Percentiles rank a stretch among this genome's conserved stretches.
Evolutionary conservation across 1,140 invertebrate species (phyloP).

Genomic region (Lepidurus arcticus): DNA sequence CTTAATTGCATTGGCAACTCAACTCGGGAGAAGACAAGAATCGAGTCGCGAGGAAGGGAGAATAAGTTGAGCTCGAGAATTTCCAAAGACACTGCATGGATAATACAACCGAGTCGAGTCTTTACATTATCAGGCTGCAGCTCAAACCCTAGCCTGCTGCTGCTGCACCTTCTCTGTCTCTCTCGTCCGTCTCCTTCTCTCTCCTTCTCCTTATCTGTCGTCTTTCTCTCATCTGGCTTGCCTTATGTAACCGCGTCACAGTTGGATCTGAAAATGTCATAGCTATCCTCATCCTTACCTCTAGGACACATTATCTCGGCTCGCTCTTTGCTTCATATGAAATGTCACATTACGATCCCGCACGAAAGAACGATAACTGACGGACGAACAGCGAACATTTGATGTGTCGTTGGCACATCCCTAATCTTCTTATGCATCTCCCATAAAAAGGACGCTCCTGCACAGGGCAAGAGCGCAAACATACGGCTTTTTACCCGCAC

Average conservation of each 20-base stretch:
- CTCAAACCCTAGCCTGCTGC: background rate
- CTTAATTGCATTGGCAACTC: slow-evolving; percentile 21
- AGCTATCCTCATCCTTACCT: background rate
- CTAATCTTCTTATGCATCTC: slow-evolving; percentile 8
- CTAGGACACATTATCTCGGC: slow-evolving; percentile 4
- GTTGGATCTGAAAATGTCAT: background rate
- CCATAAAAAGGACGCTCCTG: slow-evolving; percentile 1
- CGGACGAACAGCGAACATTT: slow-evolving; percentile 16
- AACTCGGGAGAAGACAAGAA: slow-evolving; percentile 12
- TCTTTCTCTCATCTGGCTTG: background rate
- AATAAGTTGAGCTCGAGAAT: slow-evolving; percentile 18
- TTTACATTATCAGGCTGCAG: background rate
- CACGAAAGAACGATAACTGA: background rate
- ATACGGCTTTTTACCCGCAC: background rate
- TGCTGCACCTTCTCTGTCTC: background rate
- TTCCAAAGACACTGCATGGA: slow-evolving; percentile 18
- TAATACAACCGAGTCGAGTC: background rate
- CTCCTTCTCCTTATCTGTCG: background rate
- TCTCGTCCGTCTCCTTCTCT: background rate
- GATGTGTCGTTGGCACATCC: slow-evolving; percentile 17
- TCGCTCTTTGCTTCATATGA: background rate
- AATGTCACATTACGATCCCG: background rate
- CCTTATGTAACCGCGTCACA: background rate
- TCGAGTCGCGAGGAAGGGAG: background rate
- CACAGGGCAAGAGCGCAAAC: background rate